Conservation (phyloP, 1,140 invertebrate species). For the Heliconius congener region DNA sequence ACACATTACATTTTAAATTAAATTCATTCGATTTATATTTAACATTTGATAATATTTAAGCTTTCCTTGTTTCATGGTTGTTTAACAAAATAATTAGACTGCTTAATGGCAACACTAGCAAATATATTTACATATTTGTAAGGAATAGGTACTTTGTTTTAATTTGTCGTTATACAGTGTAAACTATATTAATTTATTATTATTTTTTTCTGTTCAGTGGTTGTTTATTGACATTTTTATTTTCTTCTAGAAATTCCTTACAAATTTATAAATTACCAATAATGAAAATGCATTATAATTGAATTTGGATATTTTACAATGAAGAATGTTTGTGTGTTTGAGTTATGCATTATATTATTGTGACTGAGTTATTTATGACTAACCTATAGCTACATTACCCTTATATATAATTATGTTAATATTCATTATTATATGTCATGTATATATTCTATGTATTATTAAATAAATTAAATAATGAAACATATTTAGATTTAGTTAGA, state of each 20-base stretch:
- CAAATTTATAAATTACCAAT: neutral
- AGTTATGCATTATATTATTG: neutral
- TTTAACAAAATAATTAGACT: neutral
- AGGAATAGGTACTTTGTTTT: neutral
- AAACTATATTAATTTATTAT: no score
- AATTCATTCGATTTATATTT: neutral
- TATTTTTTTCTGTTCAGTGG: no score
- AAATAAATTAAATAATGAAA: neutral
- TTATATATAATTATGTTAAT: neutral
- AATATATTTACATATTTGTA: neutral
- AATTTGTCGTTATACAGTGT: no score
- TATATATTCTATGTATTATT: neutral
- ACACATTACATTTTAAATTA: neutral
- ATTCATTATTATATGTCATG: neutral
- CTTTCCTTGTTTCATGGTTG: neutral
- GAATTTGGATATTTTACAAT: neutral
- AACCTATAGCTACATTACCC: neutral
- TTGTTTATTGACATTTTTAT: neutral
- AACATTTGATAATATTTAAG: neutral
- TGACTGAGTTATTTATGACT: neutral
- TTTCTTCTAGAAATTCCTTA: neutral
- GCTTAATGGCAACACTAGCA: neutral
- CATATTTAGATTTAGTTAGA: neutral
- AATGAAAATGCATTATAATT: neutral
- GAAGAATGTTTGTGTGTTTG: neutral